Conservation (phyloP, 2,113 vertebrate species). For the Hemiprocne comata region DNA sequence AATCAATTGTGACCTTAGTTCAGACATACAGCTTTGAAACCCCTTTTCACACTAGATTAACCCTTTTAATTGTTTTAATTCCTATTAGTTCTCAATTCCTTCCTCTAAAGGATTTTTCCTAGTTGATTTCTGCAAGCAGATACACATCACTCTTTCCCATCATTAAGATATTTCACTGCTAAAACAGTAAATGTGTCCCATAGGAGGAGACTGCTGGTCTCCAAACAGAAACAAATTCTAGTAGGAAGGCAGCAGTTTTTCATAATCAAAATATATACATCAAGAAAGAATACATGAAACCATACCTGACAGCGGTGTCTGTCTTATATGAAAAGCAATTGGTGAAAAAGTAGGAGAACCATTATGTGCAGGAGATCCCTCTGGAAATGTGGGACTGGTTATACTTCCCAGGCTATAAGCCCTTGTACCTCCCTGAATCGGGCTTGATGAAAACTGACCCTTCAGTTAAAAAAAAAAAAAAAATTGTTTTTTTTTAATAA, state of each 20-base stretch:
- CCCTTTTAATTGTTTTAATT: not conserved
- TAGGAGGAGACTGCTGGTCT: not conserved
- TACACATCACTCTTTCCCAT: not conserved
- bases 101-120: not conserved
- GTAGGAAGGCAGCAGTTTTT: not conserved
- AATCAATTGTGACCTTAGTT: not conserved
- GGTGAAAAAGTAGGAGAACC: constrained; percentile 89
- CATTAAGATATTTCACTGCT: not conserved
- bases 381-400: constrained; percentile 82
- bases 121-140: not conserved
- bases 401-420: constrained; percentile 90
- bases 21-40: not conserved
- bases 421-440: constrained; percentile 85
- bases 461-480: constrained; percentile 2
- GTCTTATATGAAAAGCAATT: constrained; percentile 78
- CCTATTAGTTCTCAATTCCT: not conserved
- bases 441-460: constrained; percentile 97
- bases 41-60: not conserved
- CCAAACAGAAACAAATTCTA: not conserved
- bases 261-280: not conserved
- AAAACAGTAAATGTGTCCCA: not conserved
- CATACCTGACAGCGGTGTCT: constrained; percentile 86
- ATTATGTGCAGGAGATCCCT: constrained; percentile 76
- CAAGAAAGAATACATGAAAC: not conserved
- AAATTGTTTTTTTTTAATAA: no score